Evolutionary conservation across 2,113 vertebrate genomes (phyloP).

Genomic region (Tautogolabrus adspersus): DNA sequence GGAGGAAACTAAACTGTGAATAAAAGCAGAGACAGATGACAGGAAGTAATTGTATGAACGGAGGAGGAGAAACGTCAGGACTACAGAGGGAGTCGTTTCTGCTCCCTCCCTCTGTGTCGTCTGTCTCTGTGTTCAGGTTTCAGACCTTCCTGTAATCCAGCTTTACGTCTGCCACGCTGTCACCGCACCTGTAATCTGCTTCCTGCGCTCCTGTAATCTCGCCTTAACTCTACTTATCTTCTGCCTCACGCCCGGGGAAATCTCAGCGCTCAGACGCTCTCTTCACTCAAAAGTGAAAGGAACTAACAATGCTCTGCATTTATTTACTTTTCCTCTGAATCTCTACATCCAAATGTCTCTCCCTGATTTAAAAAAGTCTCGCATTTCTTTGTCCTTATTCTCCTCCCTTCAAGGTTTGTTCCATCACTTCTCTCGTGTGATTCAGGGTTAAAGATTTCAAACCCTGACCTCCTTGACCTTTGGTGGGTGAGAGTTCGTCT

Average conservation of each 20-base stretch:
- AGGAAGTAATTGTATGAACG: neutral
- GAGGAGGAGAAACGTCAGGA: neutral
- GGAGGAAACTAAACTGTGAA: too few species aligned
- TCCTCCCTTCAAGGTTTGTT: too few species aligned
- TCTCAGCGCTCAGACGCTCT: neutral
- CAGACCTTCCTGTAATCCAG: slow-evolving; percentile 67
- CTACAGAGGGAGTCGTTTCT: neutral
- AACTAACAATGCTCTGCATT: neutral
- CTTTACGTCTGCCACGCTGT: slow-evolving; percentile 54
- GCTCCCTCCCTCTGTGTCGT: neutral
- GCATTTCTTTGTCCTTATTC: too few species aligned
- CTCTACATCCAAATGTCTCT: neutral
- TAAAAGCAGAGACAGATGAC: neutral
- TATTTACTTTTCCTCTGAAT: neutral
- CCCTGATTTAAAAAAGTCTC: neutral
- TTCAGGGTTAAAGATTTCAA: neutral
- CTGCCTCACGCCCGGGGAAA: slow-evolving; percentile 11
- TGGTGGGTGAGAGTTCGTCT: too few species aligned
- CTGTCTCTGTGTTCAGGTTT: slow-evolving; percentile 43
- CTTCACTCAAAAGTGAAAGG: slow-evolving; percentile 15
- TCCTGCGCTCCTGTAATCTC: slow-evolving; percentile 60
- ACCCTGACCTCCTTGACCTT: too few species aligned
- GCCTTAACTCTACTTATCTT: slow-evolving; percentile 56
- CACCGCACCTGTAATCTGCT: slow-evolving; percentile 66
- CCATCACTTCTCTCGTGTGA: too few species aligned